A percentile compares a stretch with the other conserved stretches of the same genome.
Evolutionary conservation across 1,140 invertebrate genomes (phyloP).

Genomic region (Hyles euphorbiae): DNA sequence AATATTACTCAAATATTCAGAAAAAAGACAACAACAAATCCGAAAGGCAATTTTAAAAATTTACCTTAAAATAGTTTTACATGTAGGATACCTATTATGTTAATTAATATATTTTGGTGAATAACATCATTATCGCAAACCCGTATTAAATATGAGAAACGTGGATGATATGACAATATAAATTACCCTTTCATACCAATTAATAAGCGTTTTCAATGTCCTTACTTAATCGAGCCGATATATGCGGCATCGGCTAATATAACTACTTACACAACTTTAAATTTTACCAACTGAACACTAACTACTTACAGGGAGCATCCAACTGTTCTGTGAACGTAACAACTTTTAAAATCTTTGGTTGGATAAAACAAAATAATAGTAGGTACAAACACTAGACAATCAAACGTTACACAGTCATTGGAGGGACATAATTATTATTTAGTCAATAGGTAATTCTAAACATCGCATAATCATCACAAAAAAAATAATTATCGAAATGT

Average conservation of each 20-base stretch:
- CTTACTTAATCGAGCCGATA: constrained; percentile 66
- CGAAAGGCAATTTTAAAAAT: constrained; percentile 69
- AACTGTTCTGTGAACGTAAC: constrained; percentile 48
- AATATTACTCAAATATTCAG: constrained; percentile 60
- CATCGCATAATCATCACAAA: constrained; percentile 67
- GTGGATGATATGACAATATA: constrained; percentile 76
- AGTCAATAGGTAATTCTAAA: constrained; percentile 71
- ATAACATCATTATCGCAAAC: constrained; percentile 74
- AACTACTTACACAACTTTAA: constrained; percentile 67
- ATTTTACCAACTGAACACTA: constrained; percentile 64
- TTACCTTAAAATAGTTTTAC: constrained; percentile 68
- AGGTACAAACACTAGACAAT: constrained; percentile 58
- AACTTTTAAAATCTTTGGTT: constrained; percentile 65
- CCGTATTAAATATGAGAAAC: constrained; percentile 74
- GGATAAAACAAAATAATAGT: constrained; percentile 59
- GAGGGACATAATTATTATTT: constrained; percentile 68
- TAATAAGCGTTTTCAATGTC: constrained; percentile 76
- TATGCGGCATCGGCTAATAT: constrained; percentile 57
- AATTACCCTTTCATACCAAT: constrained; percentile 76
- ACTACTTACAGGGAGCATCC: constrained; percentile 64
- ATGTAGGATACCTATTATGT: constrained; percentile 68
- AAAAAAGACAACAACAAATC: constrained; percentile 65
- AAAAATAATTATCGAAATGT: constrained; percentile 63
- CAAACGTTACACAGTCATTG: constrained; percentile 67
- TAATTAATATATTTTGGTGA: constrained; percentile 71